Conservation (phyloP, 2,888 invertebrate species). For the Sinhomidia bicolor region DNA sequence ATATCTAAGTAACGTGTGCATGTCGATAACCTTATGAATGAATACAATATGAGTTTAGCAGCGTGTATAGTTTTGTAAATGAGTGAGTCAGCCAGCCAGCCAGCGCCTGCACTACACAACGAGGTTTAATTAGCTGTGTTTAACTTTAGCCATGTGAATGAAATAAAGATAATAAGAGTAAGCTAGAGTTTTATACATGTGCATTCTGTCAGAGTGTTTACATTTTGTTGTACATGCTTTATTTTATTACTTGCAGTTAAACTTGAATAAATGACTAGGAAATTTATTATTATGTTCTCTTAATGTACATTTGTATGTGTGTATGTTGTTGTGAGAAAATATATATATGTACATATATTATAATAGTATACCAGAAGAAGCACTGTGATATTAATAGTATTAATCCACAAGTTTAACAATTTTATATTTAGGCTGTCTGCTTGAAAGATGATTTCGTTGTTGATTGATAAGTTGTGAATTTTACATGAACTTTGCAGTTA, state of each 20-base stretch:
- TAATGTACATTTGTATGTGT: not conserved
- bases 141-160: too few relatives aligned
- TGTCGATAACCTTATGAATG: not conserved
- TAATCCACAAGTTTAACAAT: not conserved
- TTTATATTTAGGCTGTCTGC: too few relatives aligned
- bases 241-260: not conserved
- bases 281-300: too few relatives aligned
- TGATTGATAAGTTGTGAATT: not conserved
- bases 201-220: not conserved
- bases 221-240: not conserved
- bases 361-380: not conserved
- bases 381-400: conserved; percentile 28
- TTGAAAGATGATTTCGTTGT: too few relatives aligned
- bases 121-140: too few relatives aligned
- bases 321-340: not conserved
- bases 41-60: too few relatives aligned
- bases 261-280: too few relatives aligned
- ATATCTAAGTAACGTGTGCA: not conserved
- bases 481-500: not conserved
- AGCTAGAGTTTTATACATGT: too few relatives aligned
- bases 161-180: not conserved
- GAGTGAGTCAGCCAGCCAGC: not conserved
- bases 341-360: too few relatives aligned
- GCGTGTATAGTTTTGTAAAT: not conserved
- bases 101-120: too few relatives aligned